phyloP scores from a whole-genome alignment of 2,888 invertebrate species.

The Ophonus ardosiacus region DNA sequence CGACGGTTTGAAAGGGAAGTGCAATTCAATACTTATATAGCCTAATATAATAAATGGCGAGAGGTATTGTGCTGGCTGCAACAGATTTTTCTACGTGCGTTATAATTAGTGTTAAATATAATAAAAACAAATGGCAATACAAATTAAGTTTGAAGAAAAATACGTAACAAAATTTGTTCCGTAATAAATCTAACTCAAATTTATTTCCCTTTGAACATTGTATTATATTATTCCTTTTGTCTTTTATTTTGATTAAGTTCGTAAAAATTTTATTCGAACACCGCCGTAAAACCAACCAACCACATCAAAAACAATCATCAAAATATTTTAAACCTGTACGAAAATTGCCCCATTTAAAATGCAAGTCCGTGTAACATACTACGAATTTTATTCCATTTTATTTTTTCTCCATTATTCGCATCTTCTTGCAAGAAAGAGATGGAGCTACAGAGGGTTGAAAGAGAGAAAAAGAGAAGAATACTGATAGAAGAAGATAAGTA shows the following conservation, averaged over 20 bases:
- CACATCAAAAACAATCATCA: slow-evolving; percentile 45
- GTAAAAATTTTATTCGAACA: background rate
- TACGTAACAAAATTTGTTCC: background rate
- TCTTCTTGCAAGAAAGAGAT: background rate
- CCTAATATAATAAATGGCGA: too few species aligned
- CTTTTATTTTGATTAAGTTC: background rate
- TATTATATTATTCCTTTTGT: background rate
- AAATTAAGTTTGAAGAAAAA: background rate
- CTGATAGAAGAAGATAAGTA: slow-evolving; percentile 22
- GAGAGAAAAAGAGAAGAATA: background rate
- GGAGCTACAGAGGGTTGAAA: background rate
- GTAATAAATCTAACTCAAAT: background rate
- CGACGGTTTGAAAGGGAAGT: too few species aligned
- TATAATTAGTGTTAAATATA: too few species aligned
- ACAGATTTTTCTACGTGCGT: too few species aligned
- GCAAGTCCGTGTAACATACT: slow-evolving; percentile 51
- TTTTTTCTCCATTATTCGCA: slow-evolving; percentile 29
- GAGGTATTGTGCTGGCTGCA: too few species aligned
- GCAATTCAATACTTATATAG: too few species aligned
- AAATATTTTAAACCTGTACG: slow-evolving; percentile 37
- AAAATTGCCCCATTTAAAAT: slow-evolving; percentile 39
- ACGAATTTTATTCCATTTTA: slow-evolving; percentile 53
- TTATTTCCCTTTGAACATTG: background rate
- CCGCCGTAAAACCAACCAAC: background rate
- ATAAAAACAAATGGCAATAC: background rate